A percentile compares a stretch with the other conserved stretches of the same genome.
Conservation (phyloP, 2,797 vertebrate species). For the Nasua narica region DNA sequence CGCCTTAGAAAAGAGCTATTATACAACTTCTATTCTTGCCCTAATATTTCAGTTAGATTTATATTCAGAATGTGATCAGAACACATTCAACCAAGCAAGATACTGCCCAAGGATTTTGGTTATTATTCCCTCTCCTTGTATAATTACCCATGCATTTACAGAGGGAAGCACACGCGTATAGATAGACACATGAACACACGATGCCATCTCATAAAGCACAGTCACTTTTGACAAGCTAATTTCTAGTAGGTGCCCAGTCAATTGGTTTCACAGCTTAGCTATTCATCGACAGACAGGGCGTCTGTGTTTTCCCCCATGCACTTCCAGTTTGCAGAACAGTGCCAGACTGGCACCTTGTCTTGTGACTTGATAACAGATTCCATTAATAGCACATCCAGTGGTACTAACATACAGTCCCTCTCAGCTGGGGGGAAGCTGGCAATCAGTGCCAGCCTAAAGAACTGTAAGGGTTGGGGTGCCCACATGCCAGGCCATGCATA, state of each 20-base stretch:
- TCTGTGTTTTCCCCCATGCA: conserved; percentile 64
- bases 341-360: conserved; percentile 48
- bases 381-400: conserved; percentile 46
- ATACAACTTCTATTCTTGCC: conserved; percentile 34
- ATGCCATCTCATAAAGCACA: conserved; percentile 31
- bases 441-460: conserved; percentile 38
- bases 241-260: conserved; percentile 71
- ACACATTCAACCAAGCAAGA: conserved; percentile 44
- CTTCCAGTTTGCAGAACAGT: conserved; percentile 65
- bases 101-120: neutral
- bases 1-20: conserved; percentile 52
- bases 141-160: neutral
- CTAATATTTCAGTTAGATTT: conserved; percentile 59
- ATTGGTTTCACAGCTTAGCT: conserved; percentile 74
- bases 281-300: conserved; percentile 72
- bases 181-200: neutral
- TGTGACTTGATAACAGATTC: conserved; percentile 69
- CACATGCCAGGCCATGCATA: conserved; percentile 30
- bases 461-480: neutral
- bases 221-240: conserved; percentile 74
- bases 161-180: neutral
- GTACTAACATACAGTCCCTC: conserved; percentile 45
- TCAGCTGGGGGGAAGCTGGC: conserved; percentile 50
- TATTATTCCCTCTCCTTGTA: neutral
- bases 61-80: conserved; percentile 46